Conservation (phyloP, 2,888 invertebrate genomes). For the Sesia apiformis region DNA sequence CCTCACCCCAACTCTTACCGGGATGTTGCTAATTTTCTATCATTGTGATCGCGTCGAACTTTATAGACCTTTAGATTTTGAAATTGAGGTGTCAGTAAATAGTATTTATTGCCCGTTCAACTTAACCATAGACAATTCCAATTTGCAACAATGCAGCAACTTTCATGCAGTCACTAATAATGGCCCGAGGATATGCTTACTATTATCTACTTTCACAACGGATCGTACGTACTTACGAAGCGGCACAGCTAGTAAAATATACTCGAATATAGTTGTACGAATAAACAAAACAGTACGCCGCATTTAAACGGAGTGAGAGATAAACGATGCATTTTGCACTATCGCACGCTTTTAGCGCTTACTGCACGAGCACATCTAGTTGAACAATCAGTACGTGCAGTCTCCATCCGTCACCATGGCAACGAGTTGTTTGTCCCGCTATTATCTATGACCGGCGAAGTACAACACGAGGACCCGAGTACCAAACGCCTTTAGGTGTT, state of each 20-base stretch:
- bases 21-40: conserved; percentile 73
- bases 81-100: conserved; percentile 67
- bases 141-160: conserved; percentile 18
- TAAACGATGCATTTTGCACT: conserved; percentile 3
- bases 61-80: conserved; percentile 61
- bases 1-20: conserved; percentile 64
- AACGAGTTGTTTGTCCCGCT: conserved; percentile 19
- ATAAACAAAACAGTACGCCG: background rate
- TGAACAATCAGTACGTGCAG: conserved; percentile 1
- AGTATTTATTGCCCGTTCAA: conserved; percentile 51
- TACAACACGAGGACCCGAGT: conserved; percentile 17
- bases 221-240: background rate
- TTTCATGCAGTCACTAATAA: conserved; percentile 44
- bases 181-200: conserved; percentile 29
- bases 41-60: conserved; percentile 62
- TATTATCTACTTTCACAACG: conserved; percentile 12
- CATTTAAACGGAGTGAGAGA: background rate
- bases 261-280: background rate
- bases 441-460: conserved; percentile 13
- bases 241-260: background rate
- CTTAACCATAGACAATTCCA: conserved; percentile 12
- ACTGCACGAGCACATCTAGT: background rate
- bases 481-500: conserved; percentile 57
- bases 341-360: background rate
- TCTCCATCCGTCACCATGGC: conserved; percentile 19